Evolutionary conservation across 1,140 invertebrate genomes (phyloP).

Genomic region (Ladona fulva): DNA sequence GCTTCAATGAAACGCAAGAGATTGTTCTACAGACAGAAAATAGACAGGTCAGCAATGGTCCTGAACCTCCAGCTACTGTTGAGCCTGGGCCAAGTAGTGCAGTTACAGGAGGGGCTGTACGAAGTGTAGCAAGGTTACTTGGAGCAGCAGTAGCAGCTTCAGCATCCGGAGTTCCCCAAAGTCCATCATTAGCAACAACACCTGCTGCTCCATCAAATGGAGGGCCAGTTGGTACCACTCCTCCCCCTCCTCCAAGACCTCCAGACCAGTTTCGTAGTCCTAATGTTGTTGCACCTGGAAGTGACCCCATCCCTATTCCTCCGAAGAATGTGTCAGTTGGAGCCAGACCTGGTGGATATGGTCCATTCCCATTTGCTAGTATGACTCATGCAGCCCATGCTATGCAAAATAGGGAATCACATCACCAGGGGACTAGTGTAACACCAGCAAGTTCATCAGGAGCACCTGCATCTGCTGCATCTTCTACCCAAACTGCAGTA

Average conservation of each 20-base stretch:
- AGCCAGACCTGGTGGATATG: constrained; percentile 37
- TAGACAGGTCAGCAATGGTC: constrained; percentile 33
- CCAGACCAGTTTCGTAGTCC: constrained; percentile 28
- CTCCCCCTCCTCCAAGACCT: constrained; percentile 15
- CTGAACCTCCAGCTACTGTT: constrained; percentile 29
- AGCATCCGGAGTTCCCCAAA: not conserved
- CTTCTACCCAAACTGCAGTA: constrained; percentile 3
- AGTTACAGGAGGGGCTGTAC: constrained; percentile 4
- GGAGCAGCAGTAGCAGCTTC: constrained; percentile 7
- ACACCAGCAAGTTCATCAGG: not conserved
- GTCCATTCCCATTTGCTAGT: constrained; percentile 75
- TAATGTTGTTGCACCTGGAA: constrained; percentile 35
- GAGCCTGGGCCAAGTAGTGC: constrained; percentile 37
- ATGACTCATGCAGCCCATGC: constrained; percentile 70
- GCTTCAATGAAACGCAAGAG: constrained; percentile 62
- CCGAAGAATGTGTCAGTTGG: constrained; percentile 24
- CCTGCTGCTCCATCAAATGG: constrained; percentile 12
- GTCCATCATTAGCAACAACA: not conserved
- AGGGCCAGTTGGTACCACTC: constrained; percentile 13
- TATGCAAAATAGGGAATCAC: constrained; percentile 23
- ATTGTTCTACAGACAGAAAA: constrained; percentile 56
- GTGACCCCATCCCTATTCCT: constrained; percentile 32
- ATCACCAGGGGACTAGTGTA: constrained; percentile 19
- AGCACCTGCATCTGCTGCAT: constrained; percentile 3
- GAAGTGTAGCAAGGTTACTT: constrained; percentile 4